Base-by-base conservation (phyloP, 2,113 vertebrate genomes). In the Xiphias gladius region DNA sequence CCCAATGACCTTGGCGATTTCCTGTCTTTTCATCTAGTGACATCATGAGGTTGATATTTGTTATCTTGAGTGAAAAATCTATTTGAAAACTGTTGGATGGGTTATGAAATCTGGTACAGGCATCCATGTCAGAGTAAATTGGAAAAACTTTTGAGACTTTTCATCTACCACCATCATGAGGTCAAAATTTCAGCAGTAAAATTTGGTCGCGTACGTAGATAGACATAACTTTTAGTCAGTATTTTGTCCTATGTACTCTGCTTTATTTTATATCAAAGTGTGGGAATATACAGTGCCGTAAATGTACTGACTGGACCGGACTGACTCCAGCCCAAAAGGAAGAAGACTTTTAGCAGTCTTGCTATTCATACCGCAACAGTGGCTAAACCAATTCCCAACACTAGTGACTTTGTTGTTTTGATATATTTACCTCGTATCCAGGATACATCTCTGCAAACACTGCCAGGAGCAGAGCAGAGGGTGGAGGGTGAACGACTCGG, bases 381-480 rank as follows among this genome's bases (percentile, higher is more conserved):
- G 75, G 69, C 73, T 67, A 32, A 62, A 84, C 35, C 66, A 37
- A 39, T 63, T 35, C 78, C 61, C 28, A 81, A 37, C 82, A 46
- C 61, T 26, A 7, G 46, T 19, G 54, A 81, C 85, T 78, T 64
- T 82, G 68, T 82, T 76, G 83, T 82, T 68, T 80, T 90, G 70
- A 84, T 84, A 74, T 91, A 87, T 93, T 92, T 92, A 92, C 86
- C 65, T 82, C 32, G 90, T 91, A 82, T 90, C 91, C 78, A 86
- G 86, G 92, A 86, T 77, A 92, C 89, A 28, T 67, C 57, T 70
- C 64, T 66, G 61, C 65, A 80, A 83, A 83, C 52, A 66, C 50
- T 85, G 65, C 82, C 73, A 67, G 59, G 74, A 70, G 68, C 70
- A 37, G 73, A 74, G 73, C 62, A 30, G 79, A 81, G 75, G 59